Evolutionary conservation across 2,888 invertebrate species (phyloP), one percentile per base, ranked within the genome.

Genomic region (Micoletzkya japonica): DNA sequence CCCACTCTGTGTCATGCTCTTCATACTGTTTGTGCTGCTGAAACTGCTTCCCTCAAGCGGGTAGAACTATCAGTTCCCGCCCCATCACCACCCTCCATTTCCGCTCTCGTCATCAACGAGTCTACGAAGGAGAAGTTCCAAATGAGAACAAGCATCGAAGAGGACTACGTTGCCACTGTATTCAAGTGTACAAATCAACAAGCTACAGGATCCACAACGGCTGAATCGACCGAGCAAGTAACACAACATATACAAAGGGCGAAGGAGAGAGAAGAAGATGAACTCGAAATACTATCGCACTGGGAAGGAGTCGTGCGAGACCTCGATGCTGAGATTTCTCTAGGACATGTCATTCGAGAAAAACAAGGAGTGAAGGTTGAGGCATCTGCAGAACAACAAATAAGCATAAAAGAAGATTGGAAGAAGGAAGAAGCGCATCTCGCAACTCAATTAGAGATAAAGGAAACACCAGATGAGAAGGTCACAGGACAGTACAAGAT

Each of bases 291-390:
- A 39, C 70, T 84, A 20, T 78, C 79, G 14, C 73, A 77, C 1
- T 84, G 79, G 76, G 77, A 77, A 69, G 78, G 80, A 44, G 75
- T 83, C 20, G 77, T 79, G 24, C 73, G 77, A 2, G 82, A 84
- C 68, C 60, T 82, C 36, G 84, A 84, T 36, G 80, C 81, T 0
- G 74, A 73, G 36, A 73, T 77, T 32, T 58, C 34, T 50, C 37
- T 68, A 36, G 68, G 68, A 32, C 58, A 57, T 44, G 68, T 68
- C 7, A 7, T 34, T 20, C 20, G 49, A 44, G 57, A 68, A 49
- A 57, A 34, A 26, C 28, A 26, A 26, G 58, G 57, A 58, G 32
- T 68, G 49, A 57, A 17, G 4, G 34, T 68, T 4, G n/a, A 39
- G 10, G 68, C 57, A 20, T 14, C 44, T 1, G 26, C n/a, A 17